These are phyloP conservation scores for mouse (Mus musculus) DNA, from an alignment of 2,113 vertebrate species.

Conservation along the genomic window GRCm39 chr5:96968001-96968500, in stretches of 20 bases:
- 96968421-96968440: neutral
- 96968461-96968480: neutral
- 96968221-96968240: slow-evolving; percentile 33
- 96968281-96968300: slow-evolving; percentile 91
- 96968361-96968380: neutral
- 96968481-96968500: neutral
- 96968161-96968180: neutral
- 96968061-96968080: slow-evolving; percentile 3
- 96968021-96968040: neutral
- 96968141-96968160: neutral
- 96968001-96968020: neutral
- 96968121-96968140: neutral
- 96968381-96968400: neutral
- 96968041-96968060: slow-evolving; percentile 18
- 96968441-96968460: neutral
- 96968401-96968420: neutral
- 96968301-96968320: slow-evolving; percentile 90
- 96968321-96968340: slow-evolving; percentile 89
- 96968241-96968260: slow-evolving; percentile 78
- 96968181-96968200: slow-evolving; percentile 5
- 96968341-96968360: slow-evolving; percentile 88
- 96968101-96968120: slow-evolving; percentile 14
- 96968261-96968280: slow-evolving; percentile 90
- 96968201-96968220: slow-evolving; percentile 61
- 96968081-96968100: slow-evolving; percentile 56